These are phyloP conservation scores for Drosophila kuntzei DNA, from an alignment of 2,888 invertebrate genomes.

Conservation along the genomic window DNA sequence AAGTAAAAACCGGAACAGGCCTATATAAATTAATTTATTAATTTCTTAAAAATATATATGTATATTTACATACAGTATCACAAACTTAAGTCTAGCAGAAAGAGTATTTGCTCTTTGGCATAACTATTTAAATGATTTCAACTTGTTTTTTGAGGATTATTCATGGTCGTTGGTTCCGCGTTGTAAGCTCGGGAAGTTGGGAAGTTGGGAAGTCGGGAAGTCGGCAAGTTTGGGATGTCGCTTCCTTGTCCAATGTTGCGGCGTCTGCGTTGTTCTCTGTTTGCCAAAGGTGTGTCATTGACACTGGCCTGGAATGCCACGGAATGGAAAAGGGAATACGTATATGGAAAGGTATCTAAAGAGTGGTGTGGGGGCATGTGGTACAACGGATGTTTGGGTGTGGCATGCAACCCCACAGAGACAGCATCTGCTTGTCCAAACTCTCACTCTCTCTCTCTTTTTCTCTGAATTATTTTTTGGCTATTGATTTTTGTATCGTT, in stretches of 20 bases:
- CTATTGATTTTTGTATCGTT: constrained; percentile 66
- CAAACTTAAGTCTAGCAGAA: too few species aligned
- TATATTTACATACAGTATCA: too few species aligned
- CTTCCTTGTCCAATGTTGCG: constrained; percentile 47
- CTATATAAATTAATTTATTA: too few species aligned
- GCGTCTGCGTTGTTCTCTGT: constrained; percentile 34
- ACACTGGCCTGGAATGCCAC: constrained; percentile 41
- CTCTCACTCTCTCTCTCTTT: background rate
- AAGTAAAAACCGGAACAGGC: too few species aligned
- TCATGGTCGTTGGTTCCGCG: constrained; percentile 55
- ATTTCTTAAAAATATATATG: too few species aligned
- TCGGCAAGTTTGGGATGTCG: constrained; percentile 34
- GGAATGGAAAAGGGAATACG: constrained; percentile 5
- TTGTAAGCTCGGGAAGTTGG: constrained; percentile 26
- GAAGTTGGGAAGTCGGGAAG: constrained; percentile 24
- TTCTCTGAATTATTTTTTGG: constrained; percentile 46
- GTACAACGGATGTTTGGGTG: constrained; percentile 48
- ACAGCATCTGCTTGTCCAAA: constrained; percentile 52
- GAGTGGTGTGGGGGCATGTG: background rate
- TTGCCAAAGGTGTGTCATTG: constrained; percentile 73
- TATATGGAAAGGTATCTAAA: too few species aligned
- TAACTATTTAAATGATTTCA: background rate
- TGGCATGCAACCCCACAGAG: constrained; percentile 50
- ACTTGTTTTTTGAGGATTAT: constrained; percentile 51
- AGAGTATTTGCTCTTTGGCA: constrained; percentile 3